Evolutionary conservation across 2,888 invertebrate species (phyloP).

Genomic region (Taenaris catops): DNA sequence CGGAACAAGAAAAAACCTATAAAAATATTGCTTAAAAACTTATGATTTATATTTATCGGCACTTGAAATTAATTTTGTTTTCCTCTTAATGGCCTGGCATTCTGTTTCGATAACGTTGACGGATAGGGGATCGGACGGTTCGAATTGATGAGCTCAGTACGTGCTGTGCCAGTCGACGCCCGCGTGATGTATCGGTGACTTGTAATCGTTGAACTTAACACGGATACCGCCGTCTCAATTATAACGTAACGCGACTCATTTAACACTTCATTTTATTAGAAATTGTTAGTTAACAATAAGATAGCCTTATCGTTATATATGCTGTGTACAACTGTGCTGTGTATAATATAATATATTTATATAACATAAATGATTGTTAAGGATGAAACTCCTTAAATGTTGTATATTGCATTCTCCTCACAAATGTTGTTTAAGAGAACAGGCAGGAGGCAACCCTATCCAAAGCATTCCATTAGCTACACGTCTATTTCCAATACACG

Average conservation of each 20-base stretch:
- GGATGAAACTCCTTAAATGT: no score
- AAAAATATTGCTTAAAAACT: slow-evolving; percentile 7
- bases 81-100: slow-evolving; percentile 45
- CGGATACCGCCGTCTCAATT: no score
- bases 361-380: no score
- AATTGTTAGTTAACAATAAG: no score
- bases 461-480: slow-evolving; percentile 55
- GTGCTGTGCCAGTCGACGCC: slow-evolving; percentile 55
- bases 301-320: no score
- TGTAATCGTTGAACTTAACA: slow-evolving; percentile 72
- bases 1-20: no score
- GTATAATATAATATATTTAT: no score
- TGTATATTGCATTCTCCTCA: no score
- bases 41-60: slow-evolving; percentile 11
- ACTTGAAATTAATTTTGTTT: slow-evolving; percentile 54
- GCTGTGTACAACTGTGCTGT: no score
- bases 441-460: slow-evolving; percentile 2
- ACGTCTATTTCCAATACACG: slow-evolving; percentile 64
- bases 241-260: no score
- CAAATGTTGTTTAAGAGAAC: no score
- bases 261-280: no score
- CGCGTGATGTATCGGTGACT: slow-evolving; percentile 66
- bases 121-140: slow-evolving; percentile 58
- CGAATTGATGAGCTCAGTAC: slow-evolving; percentile 66
- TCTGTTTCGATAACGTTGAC: slow-evolving; percentile 62